phyloP scores from a whole-genome alignment of 2,113 vertebrate genomes.

The Platycercus adscitus region DNA sequence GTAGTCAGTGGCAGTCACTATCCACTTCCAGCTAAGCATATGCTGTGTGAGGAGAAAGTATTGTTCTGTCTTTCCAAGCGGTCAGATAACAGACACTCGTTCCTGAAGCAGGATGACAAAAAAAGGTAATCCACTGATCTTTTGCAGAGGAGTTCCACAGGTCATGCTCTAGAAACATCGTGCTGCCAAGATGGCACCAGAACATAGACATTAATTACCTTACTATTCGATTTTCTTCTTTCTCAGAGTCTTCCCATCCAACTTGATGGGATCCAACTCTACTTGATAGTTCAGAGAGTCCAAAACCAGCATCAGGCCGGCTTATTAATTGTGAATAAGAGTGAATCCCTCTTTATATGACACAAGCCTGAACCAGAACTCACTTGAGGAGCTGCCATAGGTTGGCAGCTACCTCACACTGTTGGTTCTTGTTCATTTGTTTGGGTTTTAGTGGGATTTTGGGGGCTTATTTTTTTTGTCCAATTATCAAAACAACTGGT shows the following conservation, averaged over 20 bases:
- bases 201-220: not conserved
- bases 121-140: not conserved
- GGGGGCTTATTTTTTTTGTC: not conserved
- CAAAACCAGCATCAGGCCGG: not conserved
- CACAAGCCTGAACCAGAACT: not conserved
- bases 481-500: not conserved
- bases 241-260: not conserved
- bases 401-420: not conserved
- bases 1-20: not conserved
- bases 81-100: not conserved
- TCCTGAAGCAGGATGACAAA: not conserved
- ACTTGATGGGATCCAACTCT: not conserved
- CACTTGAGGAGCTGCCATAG: not conserved
- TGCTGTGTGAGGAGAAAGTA: not conserved
- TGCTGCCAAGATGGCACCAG: not conserved
- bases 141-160: not conserved
- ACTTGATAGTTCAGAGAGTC: not conserved
- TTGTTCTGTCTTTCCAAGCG: not conserved
- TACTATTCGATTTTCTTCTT: not conserved
- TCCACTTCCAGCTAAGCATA: not conserved
- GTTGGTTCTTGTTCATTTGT: rapidly evolving
- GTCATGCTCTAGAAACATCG: not conserved
- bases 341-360: not conserved
- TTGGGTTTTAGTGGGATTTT: rapidly evolving
- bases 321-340: not conserved